phyloP scores from a whole-genome alignment of 2,888 invertebrate genomes.

The Napeogenes sylphis region DNA sequence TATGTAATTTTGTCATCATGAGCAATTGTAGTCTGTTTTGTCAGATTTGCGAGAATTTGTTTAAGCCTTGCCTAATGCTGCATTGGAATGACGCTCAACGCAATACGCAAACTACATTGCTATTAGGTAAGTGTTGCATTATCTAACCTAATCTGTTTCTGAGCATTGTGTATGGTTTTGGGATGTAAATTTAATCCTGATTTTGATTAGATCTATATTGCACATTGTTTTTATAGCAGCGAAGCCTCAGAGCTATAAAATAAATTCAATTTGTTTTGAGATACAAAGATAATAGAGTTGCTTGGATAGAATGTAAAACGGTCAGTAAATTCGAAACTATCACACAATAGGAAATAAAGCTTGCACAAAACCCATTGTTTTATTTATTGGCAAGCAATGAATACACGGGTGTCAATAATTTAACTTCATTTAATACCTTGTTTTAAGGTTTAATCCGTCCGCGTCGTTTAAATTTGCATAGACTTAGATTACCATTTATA shows the following conservation, averaged over 20 bases:
- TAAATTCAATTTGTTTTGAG: conserved; percentile 7
- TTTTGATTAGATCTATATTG: conserved; percentile 8
- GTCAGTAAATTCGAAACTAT: conserved; percentile 6
- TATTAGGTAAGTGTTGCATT: too few species aligned
- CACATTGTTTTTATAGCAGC: not conserved
- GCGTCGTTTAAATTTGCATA: conserved; percentile 43
- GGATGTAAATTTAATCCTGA: not conserved
- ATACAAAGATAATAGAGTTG: conserved; percentile 6
- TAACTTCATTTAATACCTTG: conserved; percentile 37
- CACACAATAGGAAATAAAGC: conserved; percentile 6
- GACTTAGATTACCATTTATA: conserved; percentile 8
- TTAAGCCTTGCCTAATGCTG: too few species aligned
- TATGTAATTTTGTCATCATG: conserved; percentile 24
- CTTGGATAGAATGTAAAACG: conserved; percentile 4
- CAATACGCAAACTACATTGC: too few species aligned
- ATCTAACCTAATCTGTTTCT: too few species aligned
- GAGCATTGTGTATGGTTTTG: too few species aligned
- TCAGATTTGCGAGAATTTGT: not conserved
- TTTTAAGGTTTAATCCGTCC: conserved; percentile 38
- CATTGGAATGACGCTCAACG: too few species aligned
- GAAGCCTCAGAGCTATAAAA: conserved; percentile 3
- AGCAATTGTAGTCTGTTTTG: conserved; percentile 18
- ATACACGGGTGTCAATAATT: conserved; percentile 23
- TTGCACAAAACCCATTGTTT: conserved; percentile 12
- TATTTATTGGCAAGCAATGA: conserved; percentile 17